phyloP scores from a whole-genome alignment of 2,113 vertebrate species.

The Bos indicus region DNA sequence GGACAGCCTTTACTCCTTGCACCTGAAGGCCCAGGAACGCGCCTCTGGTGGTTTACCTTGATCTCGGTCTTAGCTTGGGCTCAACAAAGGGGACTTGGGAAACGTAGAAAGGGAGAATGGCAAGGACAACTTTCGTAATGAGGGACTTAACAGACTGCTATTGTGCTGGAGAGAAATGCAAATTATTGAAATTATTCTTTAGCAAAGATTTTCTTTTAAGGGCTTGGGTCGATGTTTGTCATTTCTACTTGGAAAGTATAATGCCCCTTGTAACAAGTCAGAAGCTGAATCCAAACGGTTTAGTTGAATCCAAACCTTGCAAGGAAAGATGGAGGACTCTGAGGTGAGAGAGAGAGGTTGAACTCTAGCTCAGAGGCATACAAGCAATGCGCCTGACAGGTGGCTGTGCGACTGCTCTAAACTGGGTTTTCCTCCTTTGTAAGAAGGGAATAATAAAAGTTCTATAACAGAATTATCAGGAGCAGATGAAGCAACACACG shows the following conservation, averaged over 20 bases:
- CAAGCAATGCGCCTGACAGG: not conserved
- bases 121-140: not conserved
- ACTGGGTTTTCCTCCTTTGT: not conserved
- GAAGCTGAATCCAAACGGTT: not conserved
- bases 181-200: slow-evolving; percentile 15
- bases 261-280: not conserved
- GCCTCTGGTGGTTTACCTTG: not conserved
- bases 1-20: not conserved
- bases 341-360: not conserved
- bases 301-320: not conserved
- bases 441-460: not conserved
- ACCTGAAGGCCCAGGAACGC: not conserved
- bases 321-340: not conserved
- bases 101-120: not conserved
- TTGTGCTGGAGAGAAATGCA: not conserved
- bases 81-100: not conserved
- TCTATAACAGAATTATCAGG: not conserved
- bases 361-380: not conserved
- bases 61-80: not conserved
- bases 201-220: not conserved
- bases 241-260: not conserved
- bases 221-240: not conserved
- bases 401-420: not conserved
- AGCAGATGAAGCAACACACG: not conserved
- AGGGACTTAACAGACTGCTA: not conserved